Evolutionary conservation across 1,140 invertebrate species (phyloP), one percentile per base, ranked within the genome.

Genomic region (Caligus rogercresseyi): DNA sequence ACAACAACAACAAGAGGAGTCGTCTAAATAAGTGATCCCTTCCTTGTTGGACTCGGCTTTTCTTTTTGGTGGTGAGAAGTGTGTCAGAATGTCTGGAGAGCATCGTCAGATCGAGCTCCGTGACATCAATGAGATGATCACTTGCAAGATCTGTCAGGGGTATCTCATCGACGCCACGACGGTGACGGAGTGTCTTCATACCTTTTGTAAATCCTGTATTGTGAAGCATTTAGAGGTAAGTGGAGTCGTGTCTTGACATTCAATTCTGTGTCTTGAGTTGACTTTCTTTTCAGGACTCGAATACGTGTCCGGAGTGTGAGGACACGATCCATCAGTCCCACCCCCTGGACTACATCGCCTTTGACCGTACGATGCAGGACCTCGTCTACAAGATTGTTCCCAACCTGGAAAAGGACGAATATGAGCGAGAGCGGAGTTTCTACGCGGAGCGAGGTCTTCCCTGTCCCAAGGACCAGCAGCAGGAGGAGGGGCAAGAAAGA

Each of bases 361-460:
- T 94, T 76, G 94, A 98, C 76, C 79, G 93, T 68, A 97, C 92
- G 64, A 89, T 98, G 86, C 94, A 98, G 75, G 92, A 97, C 78
- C 93, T 98, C 75, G 92, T 97, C 56, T 96, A 93, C 76, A 97
- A 97, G 80, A 75, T 94, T 67, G 89, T 94, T 66, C 89, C 89
- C 65, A 83, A 90, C 70, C 77, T 94, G 66, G 88, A 93, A 76
- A 84, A 87, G 74, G 85, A 87, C 88, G 75, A 77, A 78, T 75
- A 54, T 51, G 67, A 84, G 70, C 75, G 87, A 51, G 89, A 91
- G 72, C 77, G 85, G 69, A 86, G 89, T 68, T 92, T 91, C 74
- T 92, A 92, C 72, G 79, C 83, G 69, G 78, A 81, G 2, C 77
- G 86, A 68, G 87, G 87, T 58, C 75, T 90, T 66, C 83, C 86